Percentiles rank a stretch among this genome's conserved stretches.
These are phyloP conservation scores for Brassicogethes aeneus DNA, from an alignment of 2,888 invertebrate species.

Conservation along the genomic window DNA sequence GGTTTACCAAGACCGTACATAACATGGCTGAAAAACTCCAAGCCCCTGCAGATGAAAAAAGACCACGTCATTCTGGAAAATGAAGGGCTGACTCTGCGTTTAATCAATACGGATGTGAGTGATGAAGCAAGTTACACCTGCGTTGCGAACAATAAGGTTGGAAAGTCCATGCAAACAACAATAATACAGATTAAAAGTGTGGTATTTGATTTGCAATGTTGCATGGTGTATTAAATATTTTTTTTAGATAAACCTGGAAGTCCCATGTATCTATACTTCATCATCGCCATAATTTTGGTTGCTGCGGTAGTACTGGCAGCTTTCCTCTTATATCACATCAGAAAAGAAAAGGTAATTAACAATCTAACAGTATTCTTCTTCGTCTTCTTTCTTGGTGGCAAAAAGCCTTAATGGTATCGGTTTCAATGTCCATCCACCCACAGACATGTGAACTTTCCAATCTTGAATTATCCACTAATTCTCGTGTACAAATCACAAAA, in stretches of 20 bases:
- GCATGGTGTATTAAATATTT: too few species aligned
- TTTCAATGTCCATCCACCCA: too few species aligned
- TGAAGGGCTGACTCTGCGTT: too few species aligned
- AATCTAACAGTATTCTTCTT: neutral
- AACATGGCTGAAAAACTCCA: neutral
- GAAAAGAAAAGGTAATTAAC: neutral
- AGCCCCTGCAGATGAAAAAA: neutral
- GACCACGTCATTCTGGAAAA: neutral
- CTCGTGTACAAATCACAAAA: too few species aligned
- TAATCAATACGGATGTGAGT: neutral
- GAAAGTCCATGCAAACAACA: too few species aligned
- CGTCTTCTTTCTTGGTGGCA: too few species aligned
- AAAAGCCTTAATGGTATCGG: too few species aligned
- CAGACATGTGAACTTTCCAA: too few species aligned
- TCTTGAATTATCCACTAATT: too few species aligned
- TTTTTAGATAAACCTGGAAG: neutral
- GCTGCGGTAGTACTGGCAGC: neutral
- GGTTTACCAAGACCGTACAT: neutral
- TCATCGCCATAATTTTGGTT: neutral
- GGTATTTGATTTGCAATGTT: too few species aligned
- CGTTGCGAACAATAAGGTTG: neutral
- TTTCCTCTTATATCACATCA: neutral
- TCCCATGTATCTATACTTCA: neutral
- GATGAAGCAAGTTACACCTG: neutral
- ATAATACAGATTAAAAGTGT: too few species aligned